Evolutionary conservation across 2,888 invertebrate genomes (phyloP).

Genomic region (Perdita meconis): DNA sequence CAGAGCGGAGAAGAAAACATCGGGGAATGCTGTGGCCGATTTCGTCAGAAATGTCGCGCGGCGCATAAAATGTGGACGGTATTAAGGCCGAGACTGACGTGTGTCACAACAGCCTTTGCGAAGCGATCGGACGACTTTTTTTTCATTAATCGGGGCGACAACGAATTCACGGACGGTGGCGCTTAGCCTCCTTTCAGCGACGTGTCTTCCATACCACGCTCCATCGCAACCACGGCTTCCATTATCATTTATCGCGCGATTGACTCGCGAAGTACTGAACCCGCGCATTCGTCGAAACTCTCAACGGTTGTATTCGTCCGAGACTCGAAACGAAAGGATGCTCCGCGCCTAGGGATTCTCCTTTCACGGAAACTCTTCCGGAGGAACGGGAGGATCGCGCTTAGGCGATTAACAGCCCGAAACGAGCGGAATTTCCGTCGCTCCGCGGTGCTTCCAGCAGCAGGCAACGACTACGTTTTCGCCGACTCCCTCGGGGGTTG

Average conservation of each 20-base stretch:
- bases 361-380: not conserved
- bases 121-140: constrained; percentile 66
- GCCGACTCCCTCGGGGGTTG: constrained; percentile 35
- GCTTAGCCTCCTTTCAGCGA: constrained; percentile 73
- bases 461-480: constrained; percentile 42
- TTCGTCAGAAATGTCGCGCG: constrained; percentile 63
- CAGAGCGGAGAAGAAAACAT: constrained; percentile 61
- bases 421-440: constrained; percentile 46
- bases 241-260: not conserved
- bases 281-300: not conserved
- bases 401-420: constrained; percentile 32
- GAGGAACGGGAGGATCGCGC: constrained; percentile 20
- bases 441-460: constrained; percentile 19
- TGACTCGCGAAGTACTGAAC: not conserved
- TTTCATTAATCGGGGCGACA: constrained; percentile 66
- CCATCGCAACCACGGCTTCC: not conserved
- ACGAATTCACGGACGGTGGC: constrained; percentile 76
- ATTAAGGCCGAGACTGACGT: constrained; percentile 63
- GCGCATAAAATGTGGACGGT: constrained; percentile 61
- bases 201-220: constrained; percentile 47
- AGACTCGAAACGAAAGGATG: too few relatives aligned
- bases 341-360: too few relatives aligned
- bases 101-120: constrained; percentile 56
- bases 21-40: constrained; percentile 59
- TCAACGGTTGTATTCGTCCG: too few relatives aligned